These are phyloP conservation scores for Macrotrachela quadricornifera DNA, from an alignment of 1,140 invertebrate genomes.

Conservation along the genomic window DNA sequence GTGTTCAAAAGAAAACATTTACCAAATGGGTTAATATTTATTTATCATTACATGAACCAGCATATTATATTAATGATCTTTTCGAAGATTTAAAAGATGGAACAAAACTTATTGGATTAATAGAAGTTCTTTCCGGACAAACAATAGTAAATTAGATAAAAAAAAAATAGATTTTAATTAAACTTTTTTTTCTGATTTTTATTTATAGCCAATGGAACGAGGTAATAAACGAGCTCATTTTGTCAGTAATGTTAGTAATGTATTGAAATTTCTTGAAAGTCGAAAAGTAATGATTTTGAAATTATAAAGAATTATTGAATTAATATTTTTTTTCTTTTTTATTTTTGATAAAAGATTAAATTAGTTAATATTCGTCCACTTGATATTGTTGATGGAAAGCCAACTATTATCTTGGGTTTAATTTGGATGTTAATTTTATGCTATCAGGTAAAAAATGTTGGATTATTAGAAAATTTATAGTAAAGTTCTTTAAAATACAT, in stretches of 20 bases:
- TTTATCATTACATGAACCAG: slow-evolving; percentile 51
- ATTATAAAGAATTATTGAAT: no score
- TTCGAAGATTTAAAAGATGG: slow-evolving; percentile 89
- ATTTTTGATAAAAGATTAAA: slow-evolving; percentile 65
- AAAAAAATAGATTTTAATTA: slow-evolving; percentile 50
- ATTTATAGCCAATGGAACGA: slow-evolving; percentile 84
- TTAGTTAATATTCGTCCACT: slow-evolving; percentile 96
- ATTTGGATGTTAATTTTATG: slow-evolving; percentile 95
- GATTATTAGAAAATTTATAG: no score
- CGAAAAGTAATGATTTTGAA: slow-evolving; percentile 90
- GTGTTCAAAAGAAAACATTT: slow-evolving; percentile 98
- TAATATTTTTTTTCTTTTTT: slow-evolving; percentile 18
- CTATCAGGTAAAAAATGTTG: slow-evolving; percentile 96
- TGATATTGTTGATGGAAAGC: slow-evolving; percentile 92
- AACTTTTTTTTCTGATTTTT: no score
- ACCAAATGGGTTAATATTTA: slow-evolving; percentile 99
- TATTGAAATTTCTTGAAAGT: slow-evolving; percentile 84
- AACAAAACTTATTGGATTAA: slow-evolving; percentile 72
- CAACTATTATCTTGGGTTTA: slow-evolving; percentile 72
- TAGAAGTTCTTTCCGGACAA: slow-evolving; percentile 96
- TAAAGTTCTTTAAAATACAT: no score
- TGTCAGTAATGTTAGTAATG: slow-evolving; percentile 97
- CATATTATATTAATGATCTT: slow-evolving; percentile 72
- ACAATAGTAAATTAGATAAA: slow-evolving; percentile 85
- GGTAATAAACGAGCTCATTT: slow-evolving; percentile 99